These are phyloP conservation scores for Pygoscelis antarcticus DNA, from an alignment of 2,113 vertebrate species.

Conservation along the genomic window DNA sequence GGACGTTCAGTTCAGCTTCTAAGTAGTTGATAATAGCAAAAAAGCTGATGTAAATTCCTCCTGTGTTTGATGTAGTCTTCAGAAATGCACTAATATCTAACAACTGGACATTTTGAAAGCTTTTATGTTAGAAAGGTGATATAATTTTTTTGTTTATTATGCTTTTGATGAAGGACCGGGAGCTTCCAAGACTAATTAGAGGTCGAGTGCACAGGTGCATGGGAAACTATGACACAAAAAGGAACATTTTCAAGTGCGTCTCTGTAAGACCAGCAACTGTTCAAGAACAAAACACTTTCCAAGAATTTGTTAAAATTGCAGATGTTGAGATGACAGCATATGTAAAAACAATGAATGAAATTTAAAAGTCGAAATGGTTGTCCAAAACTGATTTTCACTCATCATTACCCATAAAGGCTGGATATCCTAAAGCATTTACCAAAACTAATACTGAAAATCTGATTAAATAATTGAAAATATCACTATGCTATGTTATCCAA, in stretches of 20 bases:
- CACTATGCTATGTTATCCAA: neutral
- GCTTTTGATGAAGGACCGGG: slow-evolving; percentile 82
- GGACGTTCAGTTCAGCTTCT: neutral
- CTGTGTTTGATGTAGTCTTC: neutral
- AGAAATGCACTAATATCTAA: neutral
- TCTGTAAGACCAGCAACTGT: slow-evolving; percentile 85
- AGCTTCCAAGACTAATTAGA: slow-evolving; percentile 90
- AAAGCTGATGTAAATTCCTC: neutral
- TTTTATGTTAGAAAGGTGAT: neutral
- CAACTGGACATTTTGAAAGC: neutral
- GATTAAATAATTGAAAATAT: neutral
- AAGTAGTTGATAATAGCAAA: neutral
- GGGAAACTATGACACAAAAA: slow-evolving; percentile 87
- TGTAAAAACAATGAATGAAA: slow-evolving; percentile 79
- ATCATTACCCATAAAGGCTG: neutral
- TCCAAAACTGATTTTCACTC: neutral
- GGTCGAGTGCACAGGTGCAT: slow-evolving; percentile 90
- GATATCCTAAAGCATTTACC: neutral
- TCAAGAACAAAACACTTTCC: slow-evolving; percentile 86
- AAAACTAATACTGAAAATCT: neutral
- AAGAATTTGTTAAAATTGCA: slow-evolving; percentile 80
- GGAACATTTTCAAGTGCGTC: slow-evolving; percentile 85
- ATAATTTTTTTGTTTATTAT: neutral
- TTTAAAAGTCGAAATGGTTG: slow-evolving; percentile 49
- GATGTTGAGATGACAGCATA: slow-evolving; percentile 85